Evolutionary conservation across 2,888 invertebrate genomes (phyloP), one percentile per base, ranked within the genome.

Genomic region (Neoaliturus tenellus): DNA sequence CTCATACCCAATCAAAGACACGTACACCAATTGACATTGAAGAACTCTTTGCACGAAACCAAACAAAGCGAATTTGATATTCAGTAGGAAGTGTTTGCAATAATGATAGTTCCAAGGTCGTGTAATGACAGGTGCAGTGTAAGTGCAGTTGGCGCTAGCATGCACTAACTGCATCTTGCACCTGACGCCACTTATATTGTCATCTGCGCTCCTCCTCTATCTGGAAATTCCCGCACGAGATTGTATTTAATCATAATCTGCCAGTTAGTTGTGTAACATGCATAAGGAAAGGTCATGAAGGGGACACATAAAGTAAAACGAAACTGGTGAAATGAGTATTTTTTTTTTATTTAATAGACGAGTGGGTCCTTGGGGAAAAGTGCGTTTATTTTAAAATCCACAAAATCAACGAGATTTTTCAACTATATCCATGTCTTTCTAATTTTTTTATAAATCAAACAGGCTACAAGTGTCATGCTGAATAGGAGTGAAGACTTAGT

Each of bases 21-120:
- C 62, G 62, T 25, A 62, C 10, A 8, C 62, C 62, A 55, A 55
- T 55, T 55, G 20, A 55, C 55, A 20, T 55, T 55, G 55, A 44
- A 55, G 20, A 20, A 44, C 17, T 55, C 55, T 55, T 0, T 8
- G 62, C 62, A 62, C 25, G 62, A 62, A 28, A 20, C 62, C 62
- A 62, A 62, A 62, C 62, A 62, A 55, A 55, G 62, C 62, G 4
- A 23, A 10, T 62, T 62, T 62, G 62, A 62, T 62, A 25, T 62
- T 25, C 62, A 2, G 31, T 14, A 62, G 62, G 62, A 62, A 62
- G 62, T 62, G 62, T 62, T 62, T 62, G 62, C 62, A 62, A 23
- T 51, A 51, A 62, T 62, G 62, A 62, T 62, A 28, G 62, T 62
- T 62, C 2, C 62, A 62, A 62, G 62, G 62, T 28, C 62, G 14